Evolutionary conservation across 1,140 invertebrate genomes (phyloP), one percentile per base, ranked within the genome.

Genomic region (Drosophila hydei): DNA sequence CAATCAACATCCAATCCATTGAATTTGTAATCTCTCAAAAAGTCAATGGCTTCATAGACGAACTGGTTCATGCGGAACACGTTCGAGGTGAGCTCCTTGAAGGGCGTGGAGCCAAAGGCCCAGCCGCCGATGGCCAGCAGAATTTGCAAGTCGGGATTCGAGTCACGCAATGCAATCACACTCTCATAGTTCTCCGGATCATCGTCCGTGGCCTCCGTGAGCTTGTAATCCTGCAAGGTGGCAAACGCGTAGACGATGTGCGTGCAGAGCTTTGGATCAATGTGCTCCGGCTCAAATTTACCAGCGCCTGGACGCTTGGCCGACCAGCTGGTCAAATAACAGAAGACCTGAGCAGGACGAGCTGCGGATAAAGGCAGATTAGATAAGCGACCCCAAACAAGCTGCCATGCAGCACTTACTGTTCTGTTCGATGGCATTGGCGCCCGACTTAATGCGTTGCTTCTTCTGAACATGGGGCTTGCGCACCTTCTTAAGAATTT

Each of bases 311-410:
- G 95, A 47, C 97, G 93, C 90, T 98, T 98, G 64, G 96, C 94
- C 0, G 97, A 97, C 98, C 98, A 99, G 75, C 96, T 98, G 1
- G 98, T 98, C 90, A 97, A 94, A 89, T 99, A 99, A 91, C 98
- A 99, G 74, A 99, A 95, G 1, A 98, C 95, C 92, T 97, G 96
- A 0, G 96, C 94, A 62, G 94, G 94, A 59, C 96, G 94, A 69
- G 94, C 96, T 97, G 88, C 1, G 92, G 9, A 1, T 0, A 0
- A 0, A 9, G 8, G 1, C 8, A 16, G 1, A 18, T 7, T 14
- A 1, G 6, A n/a, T 25, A 12, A 3, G 6, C 54, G 8, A 6
- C 11, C 5, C n/a, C 7, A 14, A 6, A 7, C 1, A 27, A 11
- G 4, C 6, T 1, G 0, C 11, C 45, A 14, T 19, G 8, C 2